Evolutionary conservation across 2,888 invertebrate species (phyloP), one percentile per base, ranked within the genome.

Genomic region (Mythimna vitellina): DNA sequence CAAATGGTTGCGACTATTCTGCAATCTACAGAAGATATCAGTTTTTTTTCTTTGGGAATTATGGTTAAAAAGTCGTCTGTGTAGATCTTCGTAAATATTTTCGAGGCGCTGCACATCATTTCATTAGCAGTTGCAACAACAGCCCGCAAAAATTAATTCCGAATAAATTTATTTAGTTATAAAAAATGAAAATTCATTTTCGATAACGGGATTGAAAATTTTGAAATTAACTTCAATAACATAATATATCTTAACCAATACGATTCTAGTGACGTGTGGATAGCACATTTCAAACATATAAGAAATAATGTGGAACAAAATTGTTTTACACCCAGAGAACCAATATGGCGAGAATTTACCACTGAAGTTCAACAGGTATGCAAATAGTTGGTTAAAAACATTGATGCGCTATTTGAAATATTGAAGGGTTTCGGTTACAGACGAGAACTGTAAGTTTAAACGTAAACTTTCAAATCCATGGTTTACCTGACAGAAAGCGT

Each of bases 401-500:
- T 82, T 81, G 88, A 89, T 87, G 86, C 76, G 83, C 82, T 89
- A 88, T 93, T 92, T 92, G 88, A 90, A 92, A 91, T 92, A 92
- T 91, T 89, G 88, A 91, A 88, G 90, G 84, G 87, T 92, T 90
- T 89, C 89, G 81, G 86, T 92, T 91, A 88, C 90, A 91, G 90
- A 89, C 88, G 87, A 91, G 89, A 89, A 90, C 89, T 90, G 85
- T 89, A 90, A 91, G 87, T 90, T 86, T 89, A 90, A 91, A 87
- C 91, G 89, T 93, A 93, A 94, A 94, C 92, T 93, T 93, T 93
- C 90, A 93, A 94, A 94, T 93, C 92, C 92, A 92, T 89, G 93
- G 92, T 90, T 92, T 93, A 91, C 92, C 93, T 93, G 94, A 92
- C 94, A 93, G 92, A 94, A 89, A 92, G 90, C 89, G 86, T 82